Evolutionary conservation across 2,888 invertebrate genomes (phyloP).

Genomic region (Drosophila heteroneura): DNA sequence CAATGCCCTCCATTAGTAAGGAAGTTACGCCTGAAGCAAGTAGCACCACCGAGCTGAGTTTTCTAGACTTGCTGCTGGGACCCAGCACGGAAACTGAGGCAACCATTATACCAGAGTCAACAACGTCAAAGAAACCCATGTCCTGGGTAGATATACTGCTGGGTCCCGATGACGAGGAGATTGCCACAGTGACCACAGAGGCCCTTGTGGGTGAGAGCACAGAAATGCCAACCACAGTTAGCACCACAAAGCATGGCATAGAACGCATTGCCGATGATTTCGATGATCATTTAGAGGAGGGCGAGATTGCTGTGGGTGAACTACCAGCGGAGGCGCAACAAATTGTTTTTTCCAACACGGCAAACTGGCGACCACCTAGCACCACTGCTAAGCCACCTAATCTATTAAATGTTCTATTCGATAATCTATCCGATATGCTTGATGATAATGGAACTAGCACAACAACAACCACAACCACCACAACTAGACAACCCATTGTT

Average conservation of each 20-base stretch:
- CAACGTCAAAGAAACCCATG: slow-evolving; percentile 60
- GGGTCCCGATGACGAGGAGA: slow-evolving; percentile 78
- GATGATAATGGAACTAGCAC: slow-evolving; percentile 49
- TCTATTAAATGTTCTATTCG: slow-evolving; percentile 69
- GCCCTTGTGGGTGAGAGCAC: slow-evolving; percentile 34
- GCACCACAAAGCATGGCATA: slow-evolving; percentile 46
- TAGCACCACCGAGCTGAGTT: slow-evolving; percentile 74
- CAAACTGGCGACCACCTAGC: slow-evolving; percentile 29
- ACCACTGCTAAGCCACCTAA: slow-evolving; percentile 45
- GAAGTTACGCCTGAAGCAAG: slow-evolving; percentile 11
- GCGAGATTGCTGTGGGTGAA: slow-evolving; percentile 72
- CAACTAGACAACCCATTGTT: slow-evolving; percentile 29
- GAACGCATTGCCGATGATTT: slow-evolving; percentile 76
- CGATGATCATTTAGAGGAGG: slow-evolving; percentile 62
- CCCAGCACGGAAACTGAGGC: slow-evolving; percentile 63
- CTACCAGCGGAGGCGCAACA: slow-evolving; percentile 68
- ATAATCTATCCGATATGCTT: slow-evolving; percentile 77
- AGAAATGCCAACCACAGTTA: slow-evolving; percentile 10
- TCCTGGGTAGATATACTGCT: slow-evolving; percentile 80
- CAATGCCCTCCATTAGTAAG: slow-evolving; percentile 11
- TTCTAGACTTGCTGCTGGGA: slow-evolving; percentile 80
- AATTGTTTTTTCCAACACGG: slow-evolving; percentile 35
- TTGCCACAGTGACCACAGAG: slow-evolving; percentile 28
- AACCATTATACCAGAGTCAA: slow-evolving; percentile 45
- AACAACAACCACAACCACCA: slow-evolving; percentile 31